Percentiles rank a stretch among this genome's conserved stretches.
Evolutionary conservation across 2,888 invertebrate genomes (phyloP).

Genomic region (Taenaris catops): DNA sequence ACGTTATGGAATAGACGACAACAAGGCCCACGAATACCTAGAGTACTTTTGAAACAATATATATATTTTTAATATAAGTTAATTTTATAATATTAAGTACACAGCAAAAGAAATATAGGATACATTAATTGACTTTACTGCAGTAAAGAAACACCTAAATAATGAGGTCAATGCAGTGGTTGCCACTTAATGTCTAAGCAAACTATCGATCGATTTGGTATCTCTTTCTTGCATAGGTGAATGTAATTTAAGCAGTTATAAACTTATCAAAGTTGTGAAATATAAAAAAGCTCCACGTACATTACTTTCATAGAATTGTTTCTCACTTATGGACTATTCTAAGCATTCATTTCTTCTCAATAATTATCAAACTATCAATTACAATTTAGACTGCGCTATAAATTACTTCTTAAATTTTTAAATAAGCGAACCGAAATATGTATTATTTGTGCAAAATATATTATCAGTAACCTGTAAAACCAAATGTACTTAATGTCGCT

Average conservation of each 20-base stretch:
- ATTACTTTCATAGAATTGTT: slow-evolving; percentile 13
- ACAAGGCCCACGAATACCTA: too few species aligned
- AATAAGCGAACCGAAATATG: slow-evolving; percentile 2
- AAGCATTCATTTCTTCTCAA: slow-evolving; percentile 3
- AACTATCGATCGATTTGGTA: slow-evolving; percentile 71
- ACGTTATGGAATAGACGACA: too few species aligned
- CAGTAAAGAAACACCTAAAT: slow-evolving; percentile 60
- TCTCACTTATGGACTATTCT: slow-evolving; percentile 7
- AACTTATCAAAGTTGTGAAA: slow-evolving; percentile 21
- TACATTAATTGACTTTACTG: slow-evolving; percentile 30
- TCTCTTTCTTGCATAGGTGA: slow-evolving; percentile 68
- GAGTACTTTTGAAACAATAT: too few species aligned
- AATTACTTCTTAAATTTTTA: slow-evolving; percentile 3
- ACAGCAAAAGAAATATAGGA: too few species aligned
- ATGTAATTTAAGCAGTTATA: slow-evolving; percentile 20
- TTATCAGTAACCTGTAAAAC: slow-evolving; percentile 9
- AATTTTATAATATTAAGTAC: too few species aligned
- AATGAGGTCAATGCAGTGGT: slow-evolving; percentile 76
- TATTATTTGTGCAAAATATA: slow-evolving; percentile 12
- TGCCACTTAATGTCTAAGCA: slow-evolving; percentile 71
- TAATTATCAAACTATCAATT: slow-evolving; percentile 3
- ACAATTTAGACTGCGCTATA: neutral
- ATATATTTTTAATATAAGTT: too few species aligned
- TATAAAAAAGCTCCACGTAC: slow-evolving; percentile 12
- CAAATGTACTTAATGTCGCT: slow-evolving; percentile 14